A percentile compares a stretch with the other conserved stretches of the same genome.
phyloP scores from a whole-genome alignment of 1,140 invertebrate species.

The Lordiphosa clarofinis region DNA sequence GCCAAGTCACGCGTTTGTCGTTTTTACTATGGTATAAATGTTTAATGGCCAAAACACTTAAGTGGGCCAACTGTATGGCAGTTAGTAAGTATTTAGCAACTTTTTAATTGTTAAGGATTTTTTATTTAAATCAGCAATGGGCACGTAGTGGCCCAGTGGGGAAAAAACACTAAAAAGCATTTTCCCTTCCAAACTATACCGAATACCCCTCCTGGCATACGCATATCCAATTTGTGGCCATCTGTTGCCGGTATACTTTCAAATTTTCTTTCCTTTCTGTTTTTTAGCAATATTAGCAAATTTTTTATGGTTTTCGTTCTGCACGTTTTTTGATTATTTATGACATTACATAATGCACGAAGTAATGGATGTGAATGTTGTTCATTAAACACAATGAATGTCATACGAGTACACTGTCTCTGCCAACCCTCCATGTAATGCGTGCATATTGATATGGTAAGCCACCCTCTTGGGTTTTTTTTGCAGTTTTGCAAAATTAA shows the following conservation, averaged over 20 bases:
- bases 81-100: too few relatives aligned
- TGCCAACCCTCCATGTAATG: slow-evolving; percentile 25
- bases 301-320: slow-evolving; percentile 66
- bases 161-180: slow-evolving; percentile 12
- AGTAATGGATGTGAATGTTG: slow-evolving; percentile 61
- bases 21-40: slow-evolving; percentile 60
- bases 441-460: slow-evolving; percentile 22
- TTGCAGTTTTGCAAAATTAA: slow-evolving; percentile 71
- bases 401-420: slow-evolving; percentile 38
- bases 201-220: too few relatives aligned
- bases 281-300: slow-evolving; percentile 73
- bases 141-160: too few relatives aligned
- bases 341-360: slow-evolving; percentile 68
- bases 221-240: slow-evolving; percentile 61
- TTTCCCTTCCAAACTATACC: slow-evolving; percentile 11
- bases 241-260: slow-evolving; percentile 52
- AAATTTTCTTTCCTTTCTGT: too few relatives aligned
- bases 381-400: slow-evolving; percentile 76
- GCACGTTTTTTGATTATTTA: slow-evolving; percentile 70
- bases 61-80: slow-evolving; percentile 24
- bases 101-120: too few relatives aligned
- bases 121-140: too few relatives aligned
- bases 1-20: slow-evolving; percentile 52
- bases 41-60: slow-evolving; percentile 65
- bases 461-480: slow-evolving; percentile 53